Evolutionary conservation across 2,888 invertebrate genomes (phyloP).

Genomic region (Thymelicus sylvestris): DNA sequence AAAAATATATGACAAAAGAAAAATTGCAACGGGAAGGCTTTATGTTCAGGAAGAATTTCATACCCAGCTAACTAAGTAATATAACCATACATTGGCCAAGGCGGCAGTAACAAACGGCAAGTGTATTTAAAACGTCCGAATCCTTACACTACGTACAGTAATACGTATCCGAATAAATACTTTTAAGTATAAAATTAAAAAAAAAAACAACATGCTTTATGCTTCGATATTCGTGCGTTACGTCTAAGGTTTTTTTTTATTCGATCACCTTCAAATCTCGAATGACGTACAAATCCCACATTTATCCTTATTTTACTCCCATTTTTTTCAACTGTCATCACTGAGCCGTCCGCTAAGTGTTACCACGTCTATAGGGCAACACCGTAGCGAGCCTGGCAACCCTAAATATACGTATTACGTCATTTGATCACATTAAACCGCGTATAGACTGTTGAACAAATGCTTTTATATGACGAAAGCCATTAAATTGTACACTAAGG

Average conservation of each 20-base stretch:
- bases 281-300: slow-evolving; percentile 10
- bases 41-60: too few species aligned
- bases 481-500: slow-evolving; percentile 1
- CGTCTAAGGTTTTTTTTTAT: slow-evolving; percentile 41
- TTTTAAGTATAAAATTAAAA: slow-evolving; percentile 81
- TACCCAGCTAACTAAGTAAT: too few species aligned
- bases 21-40: too few species aligned
- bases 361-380: slow-evolving; percentile 43
- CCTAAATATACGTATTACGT: slow-evolving; percentile 46
- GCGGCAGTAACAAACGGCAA: slow-evolving; percentile 16
- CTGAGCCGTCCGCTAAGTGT: slow-evolving; percentile 36
- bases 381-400: slow-evolving; percentile 47
- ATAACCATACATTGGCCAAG: not conserved
- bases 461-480: slow-evolving; percentile 18
- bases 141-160: slow-evolving; percentile 59
- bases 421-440: slow-evolving; percentile 44
- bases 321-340: slow-evolving; percentile 28
- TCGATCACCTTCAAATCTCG: slow-evolving; percentile 17
- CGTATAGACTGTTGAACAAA: slow-evolving; percentile 34
- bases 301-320: slow-evolving; percentile 1
- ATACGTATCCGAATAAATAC: slow-evolving; percentile 79
- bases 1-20: not conserved
- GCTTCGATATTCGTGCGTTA: slow-evolving; percentile 70
- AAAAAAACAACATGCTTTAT: slow-evolving; percentile 76
- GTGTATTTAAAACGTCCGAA: slow-evolving; percentile 31